These are phyloP conservation scores for Oophaga sylvatica DNA, from an alignment of 2,797 vertebrate genomes.

Conservation along the genomic window DNA sequence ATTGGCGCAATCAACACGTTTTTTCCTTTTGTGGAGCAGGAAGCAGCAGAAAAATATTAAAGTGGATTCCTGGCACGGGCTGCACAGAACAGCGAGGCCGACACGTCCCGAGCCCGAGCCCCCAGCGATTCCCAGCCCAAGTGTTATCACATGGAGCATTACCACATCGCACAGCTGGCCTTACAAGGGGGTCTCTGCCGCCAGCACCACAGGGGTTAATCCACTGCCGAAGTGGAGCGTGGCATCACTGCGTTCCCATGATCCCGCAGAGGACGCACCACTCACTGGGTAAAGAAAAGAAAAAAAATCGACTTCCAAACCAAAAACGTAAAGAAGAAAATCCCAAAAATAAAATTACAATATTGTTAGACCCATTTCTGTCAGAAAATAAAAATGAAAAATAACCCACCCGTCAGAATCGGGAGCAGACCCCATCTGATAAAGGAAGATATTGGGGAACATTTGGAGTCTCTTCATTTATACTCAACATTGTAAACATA, in stretches of 20 bases:
- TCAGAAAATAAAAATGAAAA: background rate
- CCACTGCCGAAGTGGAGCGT: background rate
- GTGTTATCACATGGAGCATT: background rate
- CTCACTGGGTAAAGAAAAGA: too few species aligned
- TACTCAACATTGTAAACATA: constrained; percentile 99
- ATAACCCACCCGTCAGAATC: constrained; percentile 43
- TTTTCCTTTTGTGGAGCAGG: background rate
- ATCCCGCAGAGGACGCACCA: background rate
- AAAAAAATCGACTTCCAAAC: background rate
- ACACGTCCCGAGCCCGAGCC: constrained; percentile 1
- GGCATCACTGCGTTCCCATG: background rate
- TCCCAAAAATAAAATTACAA: constrained; percentile 78
- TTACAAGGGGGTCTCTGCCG: background rate
- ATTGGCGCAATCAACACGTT: background rate
- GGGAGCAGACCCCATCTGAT: constrained; percentile 61
- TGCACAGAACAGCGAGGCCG: background rate
- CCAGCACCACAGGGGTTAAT: background rate
- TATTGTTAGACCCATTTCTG: constrained; percentile 59
- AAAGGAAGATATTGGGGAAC: constrained; percentile 80
- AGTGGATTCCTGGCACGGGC: background rate
- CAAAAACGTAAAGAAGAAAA: constrained; percentile 69
- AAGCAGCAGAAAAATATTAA: constrained; percentile 31
- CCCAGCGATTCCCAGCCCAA: background rate
- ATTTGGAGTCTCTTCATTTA: constrained; percentile 92
- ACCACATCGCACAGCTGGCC: constrained; percentile 11